phyloP scores from a whole-genome alignment of 1,140 invertebrate species.

The Euborellia annulipes region DNA sequence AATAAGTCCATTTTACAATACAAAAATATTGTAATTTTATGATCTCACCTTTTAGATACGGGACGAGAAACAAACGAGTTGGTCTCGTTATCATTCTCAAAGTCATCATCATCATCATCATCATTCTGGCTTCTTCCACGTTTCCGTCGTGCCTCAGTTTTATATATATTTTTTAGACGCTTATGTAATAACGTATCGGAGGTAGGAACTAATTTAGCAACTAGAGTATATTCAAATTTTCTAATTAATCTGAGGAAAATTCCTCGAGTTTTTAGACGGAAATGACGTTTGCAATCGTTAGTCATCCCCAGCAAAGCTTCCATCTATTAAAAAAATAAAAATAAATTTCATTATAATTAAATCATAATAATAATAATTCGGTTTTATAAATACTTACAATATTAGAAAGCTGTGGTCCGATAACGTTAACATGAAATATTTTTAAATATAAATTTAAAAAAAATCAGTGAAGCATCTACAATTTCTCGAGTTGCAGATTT shows the following conservation, averaged over 20 bases:
- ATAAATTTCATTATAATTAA: conserved; percentile 9
- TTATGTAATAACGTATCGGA: conserved; percentile 53
- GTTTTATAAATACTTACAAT: conserved; percentile 40
- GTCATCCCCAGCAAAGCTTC: conserved; percentile 53
- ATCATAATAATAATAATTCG: not conserved
- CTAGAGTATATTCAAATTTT: conserved; percentile 61
- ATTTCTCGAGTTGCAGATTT: conserved; percentile 50
- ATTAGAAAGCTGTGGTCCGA: conserved; percentile 38
- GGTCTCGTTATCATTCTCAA: conserved; percentile 29
- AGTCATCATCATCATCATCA: conserved; percentile 30
- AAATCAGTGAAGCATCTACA: conserved; percentile 49
- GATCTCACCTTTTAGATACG: conserved; percentile 33
- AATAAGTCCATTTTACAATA: too few species aligned
- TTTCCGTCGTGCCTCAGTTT: conserved; percentile 56
- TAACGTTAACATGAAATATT: conserved; percentile 35
- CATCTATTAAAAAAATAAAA: conserved; percentile 27
- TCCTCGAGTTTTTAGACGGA: conserved; percentile 64
- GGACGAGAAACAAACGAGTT: conserved; percentile 1
- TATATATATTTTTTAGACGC: conserved; percentile 66
- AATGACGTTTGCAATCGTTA: conserved; percentile 70
- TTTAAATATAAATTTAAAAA: conserved; percentile 50
- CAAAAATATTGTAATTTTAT: conserved; percentile 2
- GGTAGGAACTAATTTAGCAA: conserved; percentile 51
- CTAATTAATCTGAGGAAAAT: conserved; percentile 61
- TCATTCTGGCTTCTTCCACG: conserved; percentile 29